A percentile compares a stretch with the other conserved stretches of the same genome.
These are phyloP conservation scores for Caerostris darwini DNA, from an alignment of 1,140 invertebrate species.

Conservation along the genomic window DNA sequence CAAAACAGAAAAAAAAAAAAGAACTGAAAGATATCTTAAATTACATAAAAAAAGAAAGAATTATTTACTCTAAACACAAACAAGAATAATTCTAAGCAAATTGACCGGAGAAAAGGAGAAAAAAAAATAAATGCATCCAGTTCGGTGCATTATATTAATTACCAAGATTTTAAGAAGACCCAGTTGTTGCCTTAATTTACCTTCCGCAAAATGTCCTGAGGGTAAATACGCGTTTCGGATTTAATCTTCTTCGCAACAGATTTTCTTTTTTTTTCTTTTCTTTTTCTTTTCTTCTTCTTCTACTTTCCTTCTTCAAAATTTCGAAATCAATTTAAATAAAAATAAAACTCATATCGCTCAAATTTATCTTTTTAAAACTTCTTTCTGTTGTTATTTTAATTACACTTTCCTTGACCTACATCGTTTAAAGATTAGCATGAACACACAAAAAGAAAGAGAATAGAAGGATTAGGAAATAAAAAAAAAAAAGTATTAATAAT, in stretches of 20 bases:
- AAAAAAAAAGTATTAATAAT: neutral
- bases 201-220: neutral
- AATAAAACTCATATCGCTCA: neutral
- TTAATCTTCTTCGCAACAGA: slow-evolving; percentile 17
- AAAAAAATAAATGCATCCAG: neutral
- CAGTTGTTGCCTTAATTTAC: slow-evolving; percentile 14
- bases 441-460: neutral
- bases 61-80: neutral
- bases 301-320: neutral
- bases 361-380: neutral
- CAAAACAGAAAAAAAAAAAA: neutral
- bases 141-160: slow-evolving; percentile 64
- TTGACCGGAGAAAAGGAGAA: neutral
- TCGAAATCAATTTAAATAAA: slow-evolving; percentile 18
- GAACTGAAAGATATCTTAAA: neutral
- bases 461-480: neutral
- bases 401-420: slow-evolving; percentile 30
- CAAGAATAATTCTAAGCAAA: slow-evolving; percentile 20
- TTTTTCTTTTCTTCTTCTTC: neutral
- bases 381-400: slow-evolving; percentile 18
- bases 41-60: neutral
- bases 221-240: slow-evolving; percentile 33
- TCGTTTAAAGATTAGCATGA: neutral
- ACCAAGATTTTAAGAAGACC: neutral
- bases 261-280: neutral